Percentiles rank a stretch among this genome's conserved stretches.
These are phyloP conservation scores for Sprattus sprattus DNA, from an alignment of 2,113 vertebrate genomes.

Conservation along the genomic window DNA sequence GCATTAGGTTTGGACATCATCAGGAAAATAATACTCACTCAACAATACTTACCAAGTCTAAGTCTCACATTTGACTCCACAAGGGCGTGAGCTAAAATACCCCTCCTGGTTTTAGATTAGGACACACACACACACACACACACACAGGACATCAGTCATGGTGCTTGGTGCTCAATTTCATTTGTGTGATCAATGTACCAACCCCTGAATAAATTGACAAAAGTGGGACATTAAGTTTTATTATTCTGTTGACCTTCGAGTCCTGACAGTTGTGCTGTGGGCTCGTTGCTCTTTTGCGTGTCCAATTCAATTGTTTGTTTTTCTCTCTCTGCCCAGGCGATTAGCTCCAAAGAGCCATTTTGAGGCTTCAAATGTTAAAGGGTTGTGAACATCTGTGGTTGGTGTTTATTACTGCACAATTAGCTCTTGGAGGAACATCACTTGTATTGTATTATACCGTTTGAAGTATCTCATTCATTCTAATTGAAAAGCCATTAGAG, in stretches of 20 bases:
- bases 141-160: background rate
- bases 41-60: background rate
- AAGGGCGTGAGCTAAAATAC: background rate
- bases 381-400: background rate
- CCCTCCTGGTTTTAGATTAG: background rate
- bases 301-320: background rate
- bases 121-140: background rate
- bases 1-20: too few relatives aligned
- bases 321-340: background rate
- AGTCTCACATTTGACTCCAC: background rate
- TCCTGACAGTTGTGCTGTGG: background rate
- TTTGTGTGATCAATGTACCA: background rate
- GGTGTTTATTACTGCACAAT: constrained; percentile 15
- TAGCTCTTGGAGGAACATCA: constrained; percentile 2
- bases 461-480: constrained; percentile 9
- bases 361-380: background rate
- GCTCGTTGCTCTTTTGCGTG: background rate
- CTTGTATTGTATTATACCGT: background rate
- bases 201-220: background rate
- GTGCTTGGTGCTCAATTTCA: background rate
- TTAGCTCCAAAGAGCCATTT: background rate
- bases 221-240: background rate
- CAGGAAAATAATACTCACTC: background rate
- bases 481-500: background rate
- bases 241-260: background rate